phyloP scores from a whole-genome alignment of 2,888 invertebrate species.

The Eristalis pertinax region DNA sequence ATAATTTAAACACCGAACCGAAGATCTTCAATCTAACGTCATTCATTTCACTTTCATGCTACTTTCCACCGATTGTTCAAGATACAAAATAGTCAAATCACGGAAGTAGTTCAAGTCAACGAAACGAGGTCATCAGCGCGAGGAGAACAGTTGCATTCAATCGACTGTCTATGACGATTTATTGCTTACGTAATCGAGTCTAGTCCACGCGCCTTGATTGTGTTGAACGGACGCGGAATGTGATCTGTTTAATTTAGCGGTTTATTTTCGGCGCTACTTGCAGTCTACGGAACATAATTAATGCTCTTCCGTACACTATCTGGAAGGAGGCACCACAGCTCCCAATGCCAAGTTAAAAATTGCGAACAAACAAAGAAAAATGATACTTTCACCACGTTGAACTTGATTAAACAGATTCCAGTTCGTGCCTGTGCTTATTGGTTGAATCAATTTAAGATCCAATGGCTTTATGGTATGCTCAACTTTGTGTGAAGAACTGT shows the following conservation, averaged over 20 bases:
- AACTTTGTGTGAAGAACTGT: conserved; percentile 15
- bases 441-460: not conserved
- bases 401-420: conserved; percentile 9
- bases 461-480: not conserved
- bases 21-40: not conserved
- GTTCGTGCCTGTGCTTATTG: conserved; percentile 2
- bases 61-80: not conserved
- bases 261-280: not conserved
- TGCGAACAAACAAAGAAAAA: conserved; percentile 5
- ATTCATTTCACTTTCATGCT: conserved; percentile 3
- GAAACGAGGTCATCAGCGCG: not conserved
- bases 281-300: not conserved
- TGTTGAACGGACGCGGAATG: not conserved
- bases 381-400: conserved; percentile 11
- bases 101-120: not conserved
- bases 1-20: not conserved
- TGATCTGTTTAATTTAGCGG: not conserved
- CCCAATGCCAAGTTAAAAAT: conserved; percentile 1
- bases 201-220: not conserved
- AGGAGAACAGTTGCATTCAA: not conserved
- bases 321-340: not conserved
- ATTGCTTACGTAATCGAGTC: not conserved
- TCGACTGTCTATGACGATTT: not conserved
- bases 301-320: conserved; percentile 7
- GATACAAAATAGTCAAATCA: not conserved